These are phyloP conservation scores for Hyles euphorbiae DNA, from an alignment of 1,140 invertebrate genomes.

Conservation along the genomic window DNA sequence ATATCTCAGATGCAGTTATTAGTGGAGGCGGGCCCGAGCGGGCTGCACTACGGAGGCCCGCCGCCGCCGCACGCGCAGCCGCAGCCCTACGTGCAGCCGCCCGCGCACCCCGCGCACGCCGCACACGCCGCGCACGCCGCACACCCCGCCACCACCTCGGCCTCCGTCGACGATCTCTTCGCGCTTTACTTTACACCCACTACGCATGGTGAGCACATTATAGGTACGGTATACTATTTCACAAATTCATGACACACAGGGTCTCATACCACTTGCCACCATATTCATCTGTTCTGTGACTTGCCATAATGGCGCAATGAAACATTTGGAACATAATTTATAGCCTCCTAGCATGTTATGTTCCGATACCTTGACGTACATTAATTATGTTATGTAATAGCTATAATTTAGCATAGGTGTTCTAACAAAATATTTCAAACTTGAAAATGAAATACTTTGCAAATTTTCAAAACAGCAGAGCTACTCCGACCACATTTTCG, in stretches of 20 bases:
- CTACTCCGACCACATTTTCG: too few relatives aligned
- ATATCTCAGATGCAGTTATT: constrained; percentile 78
- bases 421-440: too few relatives aligned
- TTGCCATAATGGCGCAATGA: too few relatives aligned
- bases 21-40: constrained; percentile 71
- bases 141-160: constrained; percentile 30
- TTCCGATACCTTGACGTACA: too few relatives aligned
- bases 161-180: constrained; percentile 66
- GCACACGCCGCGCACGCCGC: constrained; percentile 21
- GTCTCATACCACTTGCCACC: too few relatives aligned
- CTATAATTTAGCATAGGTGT: too few relatives aligned
- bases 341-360: too few relatives aligned
- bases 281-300: too few relatives aligned
- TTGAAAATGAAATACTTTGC: too few relatives aligned
- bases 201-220: constrained; percentile 48
- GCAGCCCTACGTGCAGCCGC: constrained; percentile 50
- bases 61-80: constrained; percentile 65
- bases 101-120: constrained; percentile 29
- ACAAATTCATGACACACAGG: neutral
- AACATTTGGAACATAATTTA: too few relatives aligned
- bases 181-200: constrained; percentile 61
- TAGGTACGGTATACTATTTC: constrained; percentile 15
- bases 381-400: too few relatives aligned
- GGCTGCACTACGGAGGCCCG: constrained; percentile 61
- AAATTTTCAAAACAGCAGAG: too few relatives aligned